These are phyloP conservation scores for Meghimatium bilineatum DNA, from an alignment of 2,888 invertebrate species.

Conservation along the genomic window DNA sequence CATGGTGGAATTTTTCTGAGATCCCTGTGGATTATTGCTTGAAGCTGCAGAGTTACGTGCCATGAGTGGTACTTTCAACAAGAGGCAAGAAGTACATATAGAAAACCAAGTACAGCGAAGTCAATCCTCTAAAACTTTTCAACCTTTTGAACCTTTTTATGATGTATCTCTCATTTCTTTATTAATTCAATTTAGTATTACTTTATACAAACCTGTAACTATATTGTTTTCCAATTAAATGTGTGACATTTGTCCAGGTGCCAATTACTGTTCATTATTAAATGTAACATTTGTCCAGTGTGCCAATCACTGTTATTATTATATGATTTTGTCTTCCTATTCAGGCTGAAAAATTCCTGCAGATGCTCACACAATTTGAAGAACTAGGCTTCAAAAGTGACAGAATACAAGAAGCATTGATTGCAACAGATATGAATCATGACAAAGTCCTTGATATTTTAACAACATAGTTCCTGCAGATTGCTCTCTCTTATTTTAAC, in stretches of 20 bases:
- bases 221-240: background rate
- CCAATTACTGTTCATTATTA: background rate
- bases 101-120: too few relatives aligned
- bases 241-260: background rate
- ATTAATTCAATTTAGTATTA: background rate
- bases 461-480: slow-evolving; percentile 53
- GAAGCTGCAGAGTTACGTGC: too few relatives aligned
- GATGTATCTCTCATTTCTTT: background rate
- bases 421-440: slow-evolving; percentile 65
- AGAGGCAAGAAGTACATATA: too few relatives aligned
- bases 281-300: background rate
- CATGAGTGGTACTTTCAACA: too few relatives aligned
- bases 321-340: slow-evolving; percentile 43
- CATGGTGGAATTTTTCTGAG: too few relatives aligned
- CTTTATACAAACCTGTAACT: background rate
- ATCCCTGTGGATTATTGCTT: too few relatives aligned
- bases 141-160: too few relatives aligned
- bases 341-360: slow-evolving; percentile 65
- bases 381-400: slow-evolving; percentile 69
- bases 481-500: background rate
- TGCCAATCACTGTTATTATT: background rate
- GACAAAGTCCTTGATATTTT: slow-evolving; percentile 71
- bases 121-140: too few relatives aligned
- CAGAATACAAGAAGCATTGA: slow-evolving; percentile 68
- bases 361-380: slow-evolving; percentile 64